phyloP scores from a whole-genome alignment of 2,888 invertebrate genomes.

The Dasysyrphus albostriatus region DNA sequence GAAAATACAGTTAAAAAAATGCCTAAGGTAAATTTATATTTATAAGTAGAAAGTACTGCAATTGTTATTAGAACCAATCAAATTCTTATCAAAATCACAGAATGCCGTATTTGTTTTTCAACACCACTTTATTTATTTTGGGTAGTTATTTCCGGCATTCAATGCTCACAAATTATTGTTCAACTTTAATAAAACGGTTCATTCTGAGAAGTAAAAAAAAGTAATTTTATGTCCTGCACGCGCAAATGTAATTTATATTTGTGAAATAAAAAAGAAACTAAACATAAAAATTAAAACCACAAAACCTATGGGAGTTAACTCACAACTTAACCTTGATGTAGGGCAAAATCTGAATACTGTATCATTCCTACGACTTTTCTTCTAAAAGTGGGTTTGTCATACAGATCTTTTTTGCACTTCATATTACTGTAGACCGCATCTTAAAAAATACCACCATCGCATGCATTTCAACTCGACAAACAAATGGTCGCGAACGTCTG shows the following conservation, averaged over 20 bases:
- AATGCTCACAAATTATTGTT: too few relatives aligned
- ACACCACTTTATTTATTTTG: too few relatives aligned
- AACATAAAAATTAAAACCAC: background rate
- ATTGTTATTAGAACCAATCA: too few relatives aligned
- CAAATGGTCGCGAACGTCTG: slow-evolving; percentile 69
- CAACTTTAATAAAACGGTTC: too few relatives aligned
- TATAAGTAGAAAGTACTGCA: too few relatives aligned
- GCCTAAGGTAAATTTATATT: too few relatives aligned
- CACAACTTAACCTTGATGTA: background rate
- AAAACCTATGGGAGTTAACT: background rate
- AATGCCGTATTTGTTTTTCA: too few relatives aligned
- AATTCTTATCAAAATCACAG: too few relatives aligned
- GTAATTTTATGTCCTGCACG: too few relatives aligned
- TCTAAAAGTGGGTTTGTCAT: background rate
- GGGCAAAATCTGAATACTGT: background rate
- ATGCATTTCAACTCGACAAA: slow-evolving; percentile 48
- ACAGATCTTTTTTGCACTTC: background rate
- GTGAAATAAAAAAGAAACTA: background rate
- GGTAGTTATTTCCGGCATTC: too few relatives aligned
- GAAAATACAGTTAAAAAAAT: too few relatives aligned
- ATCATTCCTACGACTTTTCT: background rate
- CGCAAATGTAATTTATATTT: background rate
- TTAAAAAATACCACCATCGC: slow-evolving; percentile 30
- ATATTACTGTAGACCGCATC: slow-evolving; percentile 25
- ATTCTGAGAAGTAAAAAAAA: too few relatives aligned